Evolutionary conservation across 2,888 invertebrate species (phyloP).

Genomic region (Trichogramma evanescens): DNA sequence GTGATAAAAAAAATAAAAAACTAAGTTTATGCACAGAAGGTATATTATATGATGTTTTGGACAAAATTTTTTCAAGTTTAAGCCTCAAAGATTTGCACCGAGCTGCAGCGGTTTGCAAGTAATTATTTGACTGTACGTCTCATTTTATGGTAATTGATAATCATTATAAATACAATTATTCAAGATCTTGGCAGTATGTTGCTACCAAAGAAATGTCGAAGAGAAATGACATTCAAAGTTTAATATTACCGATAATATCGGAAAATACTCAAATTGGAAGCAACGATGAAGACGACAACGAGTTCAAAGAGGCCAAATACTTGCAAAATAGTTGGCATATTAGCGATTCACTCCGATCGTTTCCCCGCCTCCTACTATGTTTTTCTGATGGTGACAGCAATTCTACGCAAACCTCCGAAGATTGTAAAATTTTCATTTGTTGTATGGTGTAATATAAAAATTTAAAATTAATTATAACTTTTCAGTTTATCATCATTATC

Average conservation of each 20-base stretch:
- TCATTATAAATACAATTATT: background rate
- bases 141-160: too few species aligned
- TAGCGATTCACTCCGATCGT: background rate
- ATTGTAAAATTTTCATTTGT: too few species aligned
- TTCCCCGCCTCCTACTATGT: background rate
- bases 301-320: background rate
- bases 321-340: background rate
- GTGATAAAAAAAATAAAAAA: background rate
- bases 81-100: background rate
- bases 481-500: background rate
- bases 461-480: background rate
- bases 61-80: slow-evolving; percentile 1
- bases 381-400: too few species aligned
- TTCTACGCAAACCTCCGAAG: too few species aligned
- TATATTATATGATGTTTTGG: background rate
- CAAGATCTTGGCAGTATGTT: too few species aligned
- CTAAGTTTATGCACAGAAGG: background rate
- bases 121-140: background rate
- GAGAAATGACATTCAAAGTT: background rate
- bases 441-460: too few species aligned
- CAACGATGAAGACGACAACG: too few species aligned
- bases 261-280: too few species aligned
- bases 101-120: slow-evolving; percentile 8
- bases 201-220: background rate
- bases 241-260: background rate